phyloP scores from a whole-genome alignment of 2,888 invertebrate genomes.

The Automeris io region DNA sequence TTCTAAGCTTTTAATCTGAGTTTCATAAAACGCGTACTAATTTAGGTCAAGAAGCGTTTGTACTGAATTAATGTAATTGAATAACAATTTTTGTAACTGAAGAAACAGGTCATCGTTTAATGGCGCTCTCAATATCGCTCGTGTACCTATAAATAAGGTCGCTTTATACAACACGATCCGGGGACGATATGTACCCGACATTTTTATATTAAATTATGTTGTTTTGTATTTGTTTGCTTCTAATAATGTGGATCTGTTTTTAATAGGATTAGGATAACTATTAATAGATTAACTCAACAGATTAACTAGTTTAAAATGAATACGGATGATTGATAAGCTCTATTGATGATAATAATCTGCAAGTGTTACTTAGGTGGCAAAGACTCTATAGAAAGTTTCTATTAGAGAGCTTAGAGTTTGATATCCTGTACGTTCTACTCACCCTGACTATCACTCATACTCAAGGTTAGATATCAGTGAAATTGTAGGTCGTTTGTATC shows the following conservation, averaged over 20 bases:
- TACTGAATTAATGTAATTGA: not conserved
- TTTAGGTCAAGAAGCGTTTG: not conserved
- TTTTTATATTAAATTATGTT: not conserved
- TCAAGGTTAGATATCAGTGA: no score
- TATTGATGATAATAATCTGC: no score
- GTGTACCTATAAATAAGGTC: not conserved
- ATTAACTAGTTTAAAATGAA: no score
- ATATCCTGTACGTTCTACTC: no score
- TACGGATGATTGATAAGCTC: no score
- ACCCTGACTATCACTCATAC: no score
- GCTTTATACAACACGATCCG: not conserved
- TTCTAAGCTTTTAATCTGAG: not conserved
- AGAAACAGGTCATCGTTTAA: not conserved
- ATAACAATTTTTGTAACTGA: not conserved
- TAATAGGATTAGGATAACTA: no score
- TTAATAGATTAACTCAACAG: no score
- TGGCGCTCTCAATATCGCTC: not conserved
- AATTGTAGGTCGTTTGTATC: no score
- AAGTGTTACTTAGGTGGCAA: no score
- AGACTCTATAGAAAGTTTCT: no score
- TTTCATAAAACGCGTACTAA: not conserved
- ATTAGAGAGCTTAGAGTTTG: no score
- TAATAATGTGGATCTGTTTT: not conserved
- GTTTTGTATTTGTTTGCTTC: not conserved
- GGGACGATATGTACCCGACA: not conserved